Conservation (phyloP, 2,113 vertebrate species). For the Meles meles region DNA sequence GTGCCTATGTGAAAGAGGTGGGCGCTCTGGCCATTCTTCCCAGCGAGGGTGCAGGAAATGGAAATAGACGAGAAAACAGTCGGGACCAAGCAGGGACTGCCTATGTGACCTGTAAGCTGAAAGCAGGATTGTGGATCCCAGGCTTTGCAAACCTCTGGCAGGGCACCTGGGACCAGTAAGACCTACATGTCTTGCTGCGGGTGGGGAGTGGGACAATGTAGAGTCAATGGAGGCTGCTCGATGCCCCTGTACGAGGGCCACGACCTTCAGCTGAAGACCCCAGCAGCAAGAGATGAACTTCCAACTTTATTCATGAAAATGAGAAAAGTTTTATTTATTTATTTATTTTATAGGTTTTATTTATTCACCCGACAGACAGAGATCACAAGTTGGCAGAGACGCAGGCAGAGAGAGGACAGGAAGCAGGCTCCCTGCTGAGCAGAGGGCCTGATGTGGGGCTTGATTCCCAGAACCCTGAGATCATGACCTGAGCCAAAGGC, state of each 20-base stretch:
- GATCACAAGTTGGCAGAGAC: too few species aligned
- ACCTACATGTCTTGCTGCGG: background rate
- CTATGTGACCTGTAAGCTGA: background rate
- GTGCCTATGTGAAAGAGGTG: background rate
- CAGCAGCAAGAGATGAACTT: background rate
- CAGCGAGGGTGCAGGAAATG: background rate
- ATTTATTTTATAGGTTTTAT: too few species aligned
- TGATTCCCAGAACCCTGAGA: too few species aligned
- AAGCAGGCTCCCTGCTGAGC: too few species aligned
- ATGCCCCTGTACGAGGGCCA: background rate
- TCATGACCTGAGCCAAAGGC: too few species aligned
- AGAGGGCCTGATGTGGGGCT: too few species aligned
- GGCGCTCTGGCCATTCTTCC: background rate
- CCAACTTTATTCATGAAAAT: background rate
- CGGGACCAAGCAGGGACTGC: background rate
- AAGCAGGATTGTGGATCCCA: background rate
- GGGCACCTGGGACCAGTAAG: background rate
- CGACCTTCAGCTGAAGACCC: background rate
- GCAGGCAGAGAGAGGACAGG: too few species aligned
- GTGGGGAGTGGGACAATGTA: rapidly evolving
- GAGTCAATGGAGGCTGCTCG: background rate
- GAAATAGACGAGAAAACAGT: background rate
- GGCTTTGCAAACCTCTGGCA: background rate
- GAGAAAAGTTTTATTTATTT: background rate
- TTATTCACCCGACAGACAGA: too few species aligned